Conservation (phyloP, 2,797 vertebrate genomes). For the Meda fulgida region DNA sequence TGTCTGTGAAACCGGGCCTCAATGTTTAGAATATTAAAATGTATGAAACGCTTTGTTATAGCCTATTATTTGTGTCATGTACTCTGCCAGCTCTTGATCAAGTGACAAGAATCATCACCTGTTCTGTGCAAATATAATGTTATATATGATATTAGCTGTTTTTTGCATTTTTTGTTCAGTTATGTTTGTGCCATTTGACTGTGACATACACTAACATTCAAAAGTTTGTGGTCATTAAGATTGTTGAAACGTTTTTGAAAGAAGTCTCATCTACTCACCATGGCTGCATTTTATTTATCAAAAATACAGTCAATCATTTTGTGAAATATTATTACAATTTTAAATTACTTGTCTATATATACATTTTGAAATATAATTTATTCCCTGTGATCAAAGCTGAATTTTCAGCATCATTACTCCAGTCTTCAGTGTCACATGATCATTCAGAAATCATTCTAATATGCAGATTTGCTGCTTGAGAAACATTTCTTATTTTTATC, state of each 20-base stretch:
- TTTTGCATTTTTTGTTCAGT: not conserved
- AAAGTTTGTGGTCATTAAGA: not conserved
- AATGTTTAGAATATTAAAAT: not conserved
- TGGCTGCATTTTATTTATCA: not conserved
- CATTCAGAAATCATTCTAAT: not conserved
- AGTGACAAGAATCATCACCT: not conserved
- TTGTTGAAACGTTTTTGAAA: not conserved
- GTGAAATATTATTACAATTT: not conserved
- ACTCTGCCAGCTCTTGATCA: not conserved
- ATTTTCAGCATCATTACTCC: slow-evolving; percentile 3
- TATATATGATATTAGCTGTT: not conserved
- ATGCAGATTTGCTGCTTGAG: not conserved
- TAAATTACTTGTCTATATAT: not conserved
- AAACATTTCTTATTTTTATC: not conserved
- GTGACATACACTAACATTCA: not conserved
- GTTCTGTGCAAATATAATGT: not conserved
- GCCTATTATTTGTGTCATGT: not conserved
- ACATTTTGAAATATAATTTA: not conserved
- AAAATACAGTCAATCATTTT: not conserved
- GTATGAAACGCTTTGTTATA: not conserved
- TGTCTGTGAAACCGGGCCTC: no score
- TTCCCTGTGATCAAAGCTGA: not conserved
- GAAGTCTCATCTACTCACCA: not conserved
- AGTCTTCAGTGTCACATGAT: not conserved
- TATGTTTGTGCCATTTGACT: not conserved